A percentile compares a stretch with the other conserved stretches of the same genome.
Evolutionary conservation across 2,888 invertebrate species (phyloP).

Genomic region (Rhagium mordax): DNA sequence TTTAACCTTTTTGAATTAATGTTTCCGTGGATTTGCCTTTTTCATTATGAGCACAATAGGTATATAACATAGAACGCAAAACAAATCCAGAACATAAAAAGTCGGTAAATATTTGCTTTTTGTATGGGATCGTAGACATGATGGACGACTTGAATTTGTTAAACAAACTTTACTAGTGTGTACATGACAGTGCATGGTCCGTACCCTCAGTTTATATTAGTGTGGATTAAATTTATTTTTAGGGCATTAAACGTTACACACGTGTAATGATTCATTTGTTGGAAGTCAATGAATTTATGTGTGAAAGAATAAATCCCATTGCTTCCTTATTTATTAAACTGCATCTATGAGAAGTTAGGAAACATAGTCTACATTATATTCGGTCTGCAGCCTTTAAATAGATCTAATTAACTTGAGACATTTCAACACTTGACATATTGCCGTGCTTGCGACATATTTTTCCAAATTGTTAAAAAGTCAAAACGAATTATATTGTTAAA

Average conservation of each 20-base stretch:
- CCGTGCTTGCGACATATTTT: no score
- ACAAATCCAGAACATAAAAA: conserved; percentile 21
- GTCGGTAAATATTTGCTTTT: conserved; percentile 16
- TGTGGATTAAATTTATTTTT: background rate
- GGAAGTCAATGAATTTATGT: no score
- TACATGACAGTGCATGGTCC: background rate
- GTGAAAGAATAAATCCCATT: no score
- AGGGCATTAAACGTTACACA: background rate
- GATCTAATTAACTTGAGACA: no score
- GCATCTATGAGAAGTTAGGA: no score
- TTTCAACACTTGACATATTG: no score
- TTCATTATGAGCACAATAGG: conserved; percentile 10
- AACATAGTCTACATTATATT: no score
- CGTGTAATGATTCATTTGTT: no score
- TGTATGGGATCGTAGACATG: conserved; percentile 4
- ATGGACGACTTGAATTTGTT: conserved; percentile 18
- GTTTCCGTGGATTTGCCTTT: conserved; percentile 3
- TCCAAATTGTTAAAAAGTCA: no score
- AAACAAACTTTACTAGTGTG: background rate
- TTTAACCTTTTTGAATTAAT: conserved; percentile 13
- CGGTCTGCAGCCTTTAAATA: no score
- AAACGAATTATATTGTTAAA: no score
- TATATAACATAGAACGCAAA: background rate
- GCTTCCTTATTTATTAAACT: no score
- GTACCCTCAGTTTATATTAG: background rate